These are phyloP conservation scores for Ditula angustiorana DNA, from an alignment of 2,888 invertebrate genomes.

Conservation along the genomic window DNA sequence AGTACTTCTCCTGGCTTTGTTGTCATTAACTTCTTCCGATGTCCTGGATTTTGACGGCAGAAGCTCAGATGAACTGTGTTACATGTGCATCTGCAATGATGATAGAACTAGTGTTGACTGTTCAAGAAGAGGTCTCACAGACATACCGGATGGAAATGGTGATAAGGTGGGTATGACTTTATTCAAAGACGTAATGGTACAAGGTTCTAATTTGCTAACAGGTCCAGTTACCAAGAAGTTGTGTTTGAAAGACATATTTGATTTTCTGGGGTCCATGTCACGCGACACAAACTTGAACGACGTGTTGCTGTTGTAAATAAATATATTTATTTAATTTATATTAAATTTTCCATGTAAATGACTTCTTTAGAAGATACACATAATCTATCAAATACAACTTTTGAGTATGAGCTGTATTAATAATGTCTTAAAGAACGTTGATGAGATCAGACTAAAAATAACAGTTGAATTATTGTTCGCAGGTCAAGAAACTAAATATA, in stretches of 20 bases:
- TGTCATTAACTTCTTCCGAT: conserved; percentile 54
- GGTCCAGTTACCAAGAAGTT: too few relatives aligned
- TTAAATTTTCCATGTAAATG: too few relatives aligned
- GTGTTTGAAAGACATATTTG: too few relatives aligned
- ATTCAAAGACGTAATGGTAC: too few relatives aligned
- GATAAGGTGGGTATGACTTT: conserved; percentile 71
- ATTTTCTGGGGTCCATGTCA: too few relatives aligned
- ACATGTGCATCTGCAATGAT: conserved; percentile 64
- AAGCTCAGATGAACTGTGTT: conserved; percentile 63
- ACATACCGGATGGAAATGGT: conserved; percentile 70
- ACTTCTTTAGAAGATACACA: too few relatives aligned
- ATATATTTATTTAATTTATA: too few relatives aligned
- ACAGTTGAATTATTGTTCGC: conserved; percentile 52
- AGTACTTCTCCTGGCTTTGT: conserved; percentile 56
- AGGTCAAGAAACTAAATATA: conserved; percentile 88
- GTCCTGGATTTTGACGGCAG: conserved; percentile 63
- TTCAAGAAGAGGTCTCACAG: conserved; percentile 72
- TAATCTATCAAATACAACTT: too few relatives aligned
- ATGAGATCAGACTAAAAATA: neutral
- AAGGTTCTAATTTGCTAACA: too few relatives aligned
- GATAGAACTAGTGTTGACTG: conserved; percentile 70
- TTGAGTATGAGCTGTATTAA: too few relatives aligned
- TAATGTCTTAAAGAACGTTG: neutral
- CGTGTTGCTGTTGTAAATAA: too few relatives aligned
- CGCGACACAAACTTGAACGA: too few relatives aligned